Evolutionary conservation across 2,888 invertebrate genomes (phyloP), one percentile per base, ranked within the genome.

Genomic region (Nomada fabriciana): DNA sequence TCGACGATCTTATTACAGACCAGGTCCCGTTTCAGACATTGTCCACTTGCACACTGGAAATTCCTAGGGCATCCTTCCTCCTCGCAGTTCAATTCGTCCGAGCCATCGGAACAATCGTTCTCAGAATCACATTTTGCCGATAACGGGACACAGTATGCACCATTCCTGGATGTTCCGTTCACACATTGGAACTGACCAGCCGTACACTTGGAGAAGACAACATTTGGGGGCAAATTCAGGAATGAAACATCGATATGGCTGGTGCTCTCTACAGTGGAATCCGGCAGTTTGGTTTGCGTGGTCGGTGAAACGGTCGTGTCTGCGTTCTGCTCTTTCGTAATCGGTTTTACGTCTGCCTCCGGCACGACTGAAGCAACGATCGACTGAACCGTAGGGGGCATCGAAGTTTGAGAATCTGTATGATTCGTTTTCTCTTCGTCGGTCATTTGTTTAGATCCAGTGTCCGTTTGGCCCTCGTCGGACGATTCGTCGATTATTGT

Each of bases 1-100:
- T 96, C 95, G 7, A 94, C 91, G 73, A 96, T 95, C 23, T 95
- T 95, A 91, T 96, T 96, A 89, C 96, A 96, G 0, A 96, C 96
- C 15, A 95, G 92, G 87, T 95, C 94, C 68, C 95, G 92, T 86
- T 95, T 95, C 47, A 96, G 93, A 85, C 96, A 96, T 83, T 95
- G 95, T 0, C 95, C 95, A 87, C 94, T 95, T 7, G 94, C 91
- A 85, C 96, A 96, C 89, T 95, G 94, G 93, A 95, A 96, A 85
- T 96, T 96, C 65, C 95, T 95, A 2, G 94, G 95, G 88, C 96
- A 96, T n/a, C 94, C 94, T 64, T 95, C 94, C 88, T 94, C 93
- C 63, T 94, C 91, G 89, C 96, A 96, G 20, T 95, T 94, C 13
- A 94, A 82, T 91, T 96, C 96, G 90, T 96, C 96, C 0, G 96